Base-by-base conservation (phyloP, 2,888 invertebrate genomes). In the Lasius fuliginosus region DNA sequence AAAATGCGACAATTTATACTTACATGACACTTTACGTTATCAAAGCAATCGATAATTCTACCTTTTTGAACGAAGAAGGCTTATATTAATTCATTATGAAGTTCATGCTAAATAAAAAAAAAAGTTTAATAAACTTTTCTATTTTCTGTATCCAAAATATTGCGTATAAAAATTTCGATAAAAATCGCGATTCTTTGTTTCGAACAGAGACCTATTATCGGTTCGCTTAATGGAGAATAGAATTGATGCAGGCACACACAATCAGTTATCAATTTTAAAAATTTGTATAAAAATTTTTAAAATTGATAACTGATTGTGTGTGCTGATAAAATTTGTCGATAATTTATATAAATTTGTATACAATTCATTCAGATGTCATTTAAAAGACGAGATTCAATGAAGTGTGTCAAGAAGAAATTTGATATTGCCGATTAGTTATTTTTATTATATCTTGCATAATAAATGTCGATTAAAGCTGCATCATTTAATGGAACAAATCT, bases 1-100 rank as follows among this genome's bases (percentile, higher is more conserved):
- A 58, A 27, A 58, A 60, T 15, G 46, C 23, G 56, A 62, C 65
- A 36, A 15, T 33, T 40, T 69, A 33, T n/a, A 60, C 62, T 62
- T 83, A 42, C 18, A 42, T 33, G 33, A 46, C 30, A 1, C 8
- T 3, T 49, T 49, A 11, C n/a, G 49, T 33, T n/a, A 49, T 30
- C 12, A 15, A n/a, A 49, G 30, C 18, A n/a, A 49, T 49, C n/a
- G 30, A 18, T n/a, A 49, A 49, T 49, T 69, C 11, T 46, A 30
- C 30, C 46, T 18, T 46, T 18, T 18, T 69, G 6, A 12, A 12
- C 11, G 3, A 49, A 49, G 11, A 30, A 18, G 46, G 30, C 6
- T 6, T 23, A 23, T 23, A 23, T 23, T n/a, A 42, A 42, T 46
- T 69, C 6, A 69, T 30, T 8, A 60, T 5, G 18, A 64, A 18